phyloP scores from a whole-genome alignment of 2,797 vertebrate genomes.

The Epinephelus malabaricus region DNA sequence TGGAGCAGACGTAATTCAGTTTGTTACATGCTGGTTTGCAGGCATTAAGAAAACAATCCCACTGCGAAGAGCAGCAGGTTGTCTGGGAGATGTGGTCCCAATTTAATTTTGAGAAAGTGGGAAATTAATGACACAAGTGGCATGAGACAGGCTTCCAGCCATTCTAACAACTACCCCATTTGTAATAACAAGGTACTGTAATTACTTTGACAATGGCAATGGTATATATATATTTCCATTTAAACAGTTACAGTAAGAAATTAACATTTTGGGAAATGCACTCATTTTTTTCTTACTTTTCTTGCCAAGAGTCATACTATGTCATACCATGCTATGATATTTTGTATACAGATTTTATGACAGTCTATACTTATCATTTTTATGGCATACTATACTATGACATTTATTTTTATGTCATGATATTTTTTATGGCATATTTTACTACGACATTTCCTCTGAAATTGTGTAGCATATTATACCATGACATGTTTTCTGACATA shows the following conservation, averaged over 20 bases:
- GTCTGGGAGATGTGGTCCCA: background rate
- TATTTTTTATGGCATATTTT: too few relatives aligned
- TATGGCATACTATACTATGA: too few relatives aligned
- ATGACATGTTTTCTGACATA: too few relatives aligned
- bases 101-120: slow-evolving; percentile 5
- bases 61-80: background rate
- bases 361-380: too few relatives aligned
- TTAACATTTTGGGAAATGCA: background rate
- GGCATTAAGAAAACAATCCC: background rate
- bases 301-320: background rate
- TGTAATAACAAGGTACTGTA: background rate
- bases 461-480: too few relatives aligned
- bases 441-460: too few relatives aligned
- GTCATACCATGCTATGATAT: too few relatives aligned
- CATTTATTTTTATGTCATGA: too few relatives aligned
- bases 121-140: background rate
- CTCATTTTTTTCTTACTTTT: background rate
- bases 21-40: background rate
- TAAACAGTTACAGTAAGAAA: background rate
- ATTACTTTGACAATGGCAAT: background rate
- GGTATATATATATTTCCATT: background rate
- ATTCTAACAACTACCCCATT: background rate
- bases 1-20: too few relatives aligned
- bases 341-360: too few relatives aligned
- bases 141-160: background rate